These are phyloP conservation scores for Calyptomena viridis DNA, from an alignment of 2,113 vertebrate species.

Conservation along the genomic window DNA sequence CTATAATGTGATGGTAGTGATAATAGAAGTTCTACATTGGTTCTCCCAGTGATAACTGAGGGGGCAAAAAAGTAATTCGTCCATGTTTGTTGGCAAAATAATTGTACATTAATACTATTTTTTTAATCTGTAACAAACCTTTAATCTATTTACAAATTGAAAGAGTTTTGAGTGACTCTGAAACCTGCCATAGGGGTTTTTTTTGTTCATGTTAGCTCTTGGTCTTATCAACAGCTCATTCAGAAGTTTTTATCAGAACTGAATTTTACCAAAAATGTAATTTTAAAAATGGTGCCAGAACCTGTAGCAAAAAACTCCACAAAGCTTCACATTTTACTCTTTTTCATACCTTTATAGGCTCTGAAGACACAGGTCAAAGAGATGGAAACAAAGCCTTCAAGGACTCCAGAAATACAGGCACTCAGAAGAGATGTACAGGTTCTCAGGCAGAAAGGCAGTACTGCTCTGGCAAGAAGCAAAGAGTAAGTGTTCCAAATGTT, in stretches of 20 bases:
- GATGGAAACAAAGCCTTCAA: background rate
- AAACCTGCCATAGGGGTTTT: rapidly evolving
- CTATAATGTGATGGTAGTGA: background rate
- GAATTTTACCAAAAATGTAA: background rate
- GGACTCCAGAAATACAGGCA: slow-evolving; percentile 9
- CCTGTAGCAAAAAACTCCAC: background rate
- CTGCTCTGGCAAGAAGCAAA: slow-evolving; percentile 62
- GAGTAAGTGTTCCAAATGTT: slow-evolving; percentile 6
- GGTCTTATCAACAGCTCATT: background rate
- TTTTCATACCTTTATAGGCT: background rate
- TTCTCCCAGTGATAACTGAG: background rate
- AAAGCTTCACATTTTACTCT: background rate
- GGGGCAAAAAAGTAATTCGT: rapidly evolving
- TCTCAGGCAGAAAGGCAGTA: slow-evolving; percentile 30
- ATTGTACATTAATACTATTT: background rate
- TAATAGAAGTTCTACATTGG: background rate
- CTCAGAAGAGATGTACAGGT: slow-evolving; percentile 32
- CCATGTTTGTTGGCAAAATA: background rate
- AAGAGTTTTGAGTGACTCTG: background rate
- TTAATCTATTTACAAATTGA: background rate
- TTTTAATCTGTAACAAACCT: background rate
- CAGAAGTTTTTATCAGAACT: background rate
- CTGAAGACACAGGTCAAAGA: background rate
- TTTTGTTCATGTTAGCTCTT: background rate
- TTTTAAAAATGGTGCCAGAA: background rate